Base-by-base conservation (phyloP, 1,140 invertebrate species). In the Metopolophium dirhodum region DNA sequence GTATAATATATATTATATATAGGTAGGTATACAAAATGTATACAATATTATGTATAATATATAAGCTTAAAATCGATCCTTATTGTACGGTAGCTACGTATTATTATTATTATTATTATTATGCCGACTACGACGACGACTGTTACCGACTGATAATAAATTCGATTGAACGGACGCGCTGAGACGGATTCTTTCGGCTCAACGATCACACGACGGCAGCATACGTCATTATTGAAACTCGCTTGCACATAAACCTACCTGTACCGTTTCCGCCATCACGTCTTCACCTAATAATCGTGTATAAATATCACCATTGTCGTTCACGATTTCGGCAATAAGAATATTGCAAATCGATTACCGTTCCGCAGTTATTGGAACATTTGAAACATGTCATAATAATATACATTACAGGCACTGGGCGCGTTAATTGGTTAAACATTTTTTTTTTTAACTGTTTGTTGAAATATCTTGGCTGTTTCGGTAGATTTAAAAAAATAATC, bases 131-230 rank as follows among this genome's bases (percentile, higher is more conserved):
- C 61, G 26, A 30, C 61, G 61, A 77, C 61, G 61, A 77, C 61
- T 77, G 61, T 77, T 77, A 18, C 61, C 61, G n/a, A 77, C 61
- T 77, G 61, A 77, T 77, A 77, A 77, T 77, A 77, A 77, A 77
- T 77, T n/a, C n/a, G 35, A 83, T 83, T 83, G 37, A 83, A 83
- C 82, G 82, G 82, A 83, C 37, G 82, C 82, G 82, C 82, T 83
- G 82, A 83, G 22, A 83, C 37, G 82, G 35, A 83, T 83, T 83
- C 82, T 83, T 83, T 83, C 82, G 35, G 82, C 37, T 83, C 82
- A 37, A 83, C 82, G 35, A 83, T 83, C 82, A 83, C 37, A 83
- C 35, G 82, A 77, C 14, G 14, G 61, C 30, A 14, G 30, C n/a
- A 77, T 77, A 77, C 61, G 61, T 77, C 61, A 77, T 77, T 77